Evolutionary conservation across 2,113 vertebrate species (phyloP), one percentile per base, ranked within the genome.

Genomic region (Arenaria interpres): DNA sequence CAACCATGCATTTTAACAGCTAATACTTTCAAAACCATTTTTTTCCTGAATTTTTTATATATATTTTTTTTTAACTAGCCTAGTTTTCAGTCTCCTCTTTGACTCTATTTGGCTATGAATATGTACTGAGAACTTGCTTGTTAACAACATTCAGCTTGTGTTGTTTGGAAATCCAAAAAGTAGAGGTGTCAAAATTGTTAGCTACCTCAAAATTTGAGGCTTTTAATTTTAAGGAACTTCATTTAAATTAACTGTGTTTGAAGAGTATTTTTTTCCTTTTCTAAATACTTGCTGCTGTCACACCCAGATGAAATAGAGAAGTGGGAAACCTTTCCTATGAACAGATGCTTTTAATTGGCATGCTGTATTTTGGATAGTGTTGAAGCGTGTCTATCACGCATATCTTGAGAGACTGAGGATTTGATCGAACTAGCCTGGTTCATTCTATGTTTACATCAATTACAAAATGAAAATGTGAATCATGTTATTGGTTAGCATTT

Each of bases 121-220:
- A 53, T 48, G 25, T 79, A 41, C 83, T 77, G 63, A 80, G 63
- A 95, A 84, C 53, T 88, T 90, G 72, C 72, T 90, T 83, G 50
- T 80, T 92, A 60, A 30, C 50, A 96, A 11, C 23, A 11, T 85
- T 76, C 32, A 51, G 48, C 59, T 90, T 62, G 33, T 56, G 43
- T 75, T 64, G 39, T 75, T 94, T 53, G 69, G 82, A 93, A 92
- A 86, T 75, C 39, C 53, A 48, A 35, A 79, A 85, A 57, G 15
- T 27, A 76, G 79, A 95, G 25, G 50, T 93, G 67, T 82, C 78
- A 93, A 82, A 93, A 86, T 88, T 62, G 33, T 46, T 82, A 84
- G 37, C 69, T 88, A 67, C 19, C 62, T 90, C n/a, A 86, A 82
- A 93, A 94, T 53, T 57, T 16, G 39, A 88, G 45, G 72, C 67